Percentiles rank a stretch among this genome's conserved stretches.
phyloP scores from a whole-genome alignment of 92 coral and sea anemone species.

The Zoanthus solanderi region DNA sequence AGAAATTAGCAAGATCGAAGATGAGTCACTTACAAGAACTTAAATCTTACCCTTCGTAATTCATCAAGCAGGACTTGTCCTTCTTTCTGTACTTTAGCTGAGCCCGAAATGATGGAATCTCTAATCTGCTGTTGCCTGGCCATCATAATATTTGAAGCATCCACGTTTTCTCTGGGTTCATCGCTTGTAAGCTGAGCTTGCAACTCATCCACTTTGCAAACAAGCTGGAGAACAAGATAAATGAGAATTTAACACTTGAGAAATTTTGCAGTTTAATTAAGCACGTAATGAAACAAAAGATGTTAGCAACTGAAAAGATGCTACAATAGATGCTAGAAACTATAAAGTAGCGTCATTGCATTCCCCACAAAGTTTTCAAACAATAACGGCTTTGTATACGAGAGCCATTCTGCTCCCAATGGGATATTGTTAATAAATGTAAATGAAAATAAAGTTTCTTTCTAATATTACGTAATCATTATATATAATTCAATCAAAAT shows the following conservation, averaged over 20 bases:
- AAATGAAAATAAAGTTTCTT: background rate
- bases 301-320: background rate
- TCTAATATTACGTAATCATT: background rate
- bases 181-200: conserved; percentile 95
- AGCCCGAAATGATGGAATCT: conserved; percentile 88
- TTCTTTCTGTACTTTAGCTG: conserved; percentile 93
- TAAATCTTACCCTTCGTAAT: conserved; percentile 74
- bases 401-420: background rate
- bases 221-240: conserved; percentile 65
- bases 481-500: background rate
- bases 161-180: conserved; percentile 98
- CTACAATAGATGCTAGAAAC: background rate
- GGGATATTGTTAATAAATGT: background rate
- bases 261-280: too few species aligned
- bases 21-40: background rate
- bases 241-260: background rate
- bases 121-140: conserved; percentile 90
- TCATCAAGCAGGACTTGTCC: conserved; percentile 89
- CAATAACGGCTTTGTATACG: background rate
- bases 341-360: background rate
- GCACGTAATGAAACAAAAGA: background rate
- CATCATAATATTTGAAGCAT: conserved; percentile 85
- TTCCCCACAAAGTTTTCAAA: background rate
- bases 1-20: background rate
- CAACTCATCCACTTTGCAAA: conserved; percentile 81